Evolutionary conservation across 2,888 invertebrate species (phyloP).

Genomic region (Cataglyphis cursor): DNA sequence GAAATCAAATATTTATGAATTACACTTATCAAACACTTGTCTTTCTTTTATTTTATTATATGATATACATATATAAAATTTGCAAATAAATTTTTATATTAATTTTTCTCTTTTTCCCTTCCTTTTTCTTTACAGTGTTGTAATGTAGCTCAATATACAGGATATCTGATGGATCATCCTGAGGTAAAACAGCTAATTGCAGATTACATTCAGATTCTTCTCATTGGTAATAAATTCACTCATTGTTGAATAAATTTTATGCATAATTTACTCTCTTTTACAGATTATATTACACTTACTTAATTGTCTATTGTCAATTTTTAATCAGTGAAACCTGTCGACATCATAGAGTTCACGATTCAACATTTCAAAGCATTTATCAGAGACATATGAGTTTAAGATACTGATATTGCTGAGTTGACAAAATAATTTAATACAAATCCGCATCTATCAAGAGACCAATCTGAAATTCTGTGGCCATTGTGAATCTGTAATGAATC

Average conservation of each 20-base stretch:
- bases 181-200: slow-evolving; percentile 88
- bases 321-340: slow-evolving; percentile 79
- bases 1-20: too few relatives aligned
- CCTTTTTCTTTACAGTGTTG: slow-evolving; percentile 64
- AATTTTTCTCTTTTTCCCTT: not conserved
- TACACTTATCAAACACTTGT: too few relatives aligned
- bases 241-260: slow-evolving; percentile 52
- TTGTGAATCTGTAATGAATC: slow-evolving; percentile 28
- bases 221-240: slow-evolving; percentile 87
- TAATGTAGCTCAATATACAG: slow-evolving; percentile 76
- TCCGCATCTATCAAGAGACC: slow-evolving; percentile 43
- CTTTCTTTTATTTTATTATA: too few relatives aligned
- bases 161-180: slow-evolving; percentile 89
- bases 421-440: slow-evolving; percentile 46
- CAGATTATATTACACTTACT: not conserved
- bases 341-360: slow-evolving; percentile 80
- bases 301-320: slow-evolving; percentile 33
- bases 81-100: not conserved
- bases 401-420: slow-evolving; percentile 39
- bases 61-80: not conserved
- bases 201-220: slow-evolving; percentile 89
- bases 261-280: not conserved
- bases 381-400: slow-evolving; percentile 60
- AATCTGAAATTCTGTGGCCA: slow-evolving; percentile 32
- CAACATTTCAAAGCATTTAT: slow-evolving; percentile 80